Conservation (phyloP, 1,140 invertebrate genomes). For the Drosophila guanche region DNA sequence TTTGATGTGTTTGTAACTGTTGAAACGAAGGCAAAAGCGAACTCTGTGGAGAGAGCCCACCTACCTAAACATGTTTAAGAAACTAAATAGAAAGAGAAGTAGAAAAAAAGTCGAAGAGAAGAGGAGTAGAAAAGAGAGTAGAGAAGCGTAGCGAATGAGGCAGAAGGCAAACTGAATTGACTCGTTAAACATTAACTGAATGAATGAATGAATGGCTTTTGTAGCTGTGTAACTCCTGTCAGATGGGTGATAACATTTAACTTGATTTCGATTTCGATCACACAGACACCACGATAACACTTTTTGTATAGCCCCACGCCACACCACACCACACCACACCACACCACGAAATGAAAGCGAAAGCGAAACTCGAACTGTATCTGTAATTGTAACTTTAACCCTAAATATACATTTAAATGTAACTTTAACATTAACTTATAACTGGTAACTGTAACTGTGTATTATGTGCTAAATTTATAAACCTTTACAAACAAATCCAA, state of each 20-base stretch:
- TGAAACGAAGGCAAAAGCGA: slow-evolving; percentile 41
- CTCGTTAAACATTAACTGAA: slow-evolving; percentile 39
- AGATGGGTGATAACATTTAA: slow-evolving; percentile 81
- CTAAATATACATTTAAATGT: no score
- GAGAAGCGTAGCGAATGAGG: slow-evolving; percentile 29
- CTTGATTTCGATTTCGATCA: slow-evolving; percentile 66
- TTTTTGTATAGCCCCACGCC: slow-evolving; percentile 55
- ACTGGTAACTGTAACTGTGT: slow-evolving; percentile 38
- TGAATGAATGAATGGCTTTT: slow-evolving; percentile 42
- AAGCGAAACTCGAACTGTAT: slow-evolving; percentile 25
- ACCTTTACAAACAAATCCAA: slow-evolving; percentile 45
- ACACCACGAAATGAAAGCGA: slow-evolving; percentile 11
- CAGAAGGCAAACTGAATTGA: slow-evolving; percentile 35
- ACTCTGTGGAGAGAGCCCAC: slow-evolving; percentile 57
- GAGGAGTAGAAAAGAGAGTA: slow-evolving; percentile 3
- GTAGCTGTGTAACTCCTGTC: slow-evolving; percentile 82
- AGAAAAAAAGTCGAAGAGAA: slow-evolving; percentile 21
- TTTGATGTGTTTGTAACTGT: slow-evolving; percentile 67
- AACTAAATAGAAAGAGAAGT: slow-evolving; percentile 36
- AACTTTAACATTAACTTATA: slow-evolving; percentile 29
- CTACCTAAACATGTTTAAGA: slow-evolving; percentile 55
- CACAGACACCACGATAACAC: slow-evolving; percentile 51
- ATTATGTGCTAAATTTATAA: slow-evolving; percentile 63
- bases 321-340: slow-evolving; percentile 18
- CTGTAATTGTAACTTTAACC: slow-evolving; percentile 34